A percentile compares a stretch with the other conserved stretches of the same genome.
Evolutionary conservation across 2,888 invertebrate genomes (phyloP).

Genomic region (Epirrhoe alternata): DNA sequence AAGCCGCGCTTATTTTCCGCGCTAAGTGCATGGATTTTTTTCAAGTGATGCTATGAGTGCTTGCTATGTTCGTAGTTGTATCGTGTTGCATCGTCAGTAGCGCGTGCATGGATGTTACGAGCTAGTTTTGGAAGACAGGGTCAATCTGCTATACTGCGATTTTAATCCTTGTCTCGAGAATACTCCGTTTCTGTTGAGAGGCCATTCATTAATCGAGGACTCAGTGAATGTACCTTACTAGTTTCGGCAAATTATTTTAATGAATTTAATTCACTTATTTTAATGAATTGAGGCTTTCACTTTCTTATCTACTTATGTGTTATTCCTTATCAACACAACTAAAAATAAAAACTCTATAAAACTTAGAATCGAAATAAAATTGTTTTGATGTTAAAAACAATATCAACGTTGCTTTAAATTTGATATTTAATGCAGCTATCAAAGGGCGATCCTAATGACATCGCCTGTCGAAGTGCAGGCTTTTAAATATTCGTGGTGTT

Average conservation of each 20-base stretch:
- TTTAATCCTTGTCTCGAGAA: too few relatives aligned
- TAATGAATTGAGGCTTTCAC: too few relatives aligned
- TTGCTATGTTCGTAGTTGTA: slow-evolving; percentile 23
- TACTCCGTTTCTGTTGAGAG: too few relatives aligned
- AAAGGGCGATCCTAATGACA: slow-evolving; percentile 37
- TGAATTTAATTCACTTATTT: background rate
- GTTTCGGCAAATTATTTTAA: too few relatives aligned
- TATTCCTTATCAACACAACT: too few relatives aligned
- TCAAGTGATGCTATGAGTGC: slow-evolving; percentile 78
- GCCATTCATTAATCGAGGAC: too few relatives aligned
- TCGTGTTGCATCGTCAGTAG: slow-evolving; percentile 10
- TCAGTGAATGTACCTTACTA: too few relatives aligned
- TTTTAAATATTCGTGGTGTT: slow-evolving; percentile 42
- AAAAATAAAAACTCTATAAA: too few relatives aligned
- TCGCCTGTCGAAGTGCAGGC: slow-evolving; percentile 42
- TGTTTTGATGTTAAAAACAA: background rate
- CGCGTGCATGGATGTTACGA: slow-evolving; percentile 5
- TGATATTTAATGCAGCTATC: slow-evolving; percentile 13
- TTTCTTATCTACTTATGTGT: background rate
- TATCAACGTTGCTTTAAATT: background rate
- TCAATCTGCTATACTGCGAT: too few relatives aligned
- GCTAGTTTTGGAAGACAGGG: background rate
- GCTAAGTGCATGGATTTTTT: slow-evolving; percentile 84
- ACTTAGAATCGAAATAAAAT: background rate
- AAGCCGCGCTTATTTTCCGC: slow-evolving; percentile 83